phyloP scores from a whole-genome alignment of 2,113 vertebrate species.

The Actenoides hombroni region DNA sequence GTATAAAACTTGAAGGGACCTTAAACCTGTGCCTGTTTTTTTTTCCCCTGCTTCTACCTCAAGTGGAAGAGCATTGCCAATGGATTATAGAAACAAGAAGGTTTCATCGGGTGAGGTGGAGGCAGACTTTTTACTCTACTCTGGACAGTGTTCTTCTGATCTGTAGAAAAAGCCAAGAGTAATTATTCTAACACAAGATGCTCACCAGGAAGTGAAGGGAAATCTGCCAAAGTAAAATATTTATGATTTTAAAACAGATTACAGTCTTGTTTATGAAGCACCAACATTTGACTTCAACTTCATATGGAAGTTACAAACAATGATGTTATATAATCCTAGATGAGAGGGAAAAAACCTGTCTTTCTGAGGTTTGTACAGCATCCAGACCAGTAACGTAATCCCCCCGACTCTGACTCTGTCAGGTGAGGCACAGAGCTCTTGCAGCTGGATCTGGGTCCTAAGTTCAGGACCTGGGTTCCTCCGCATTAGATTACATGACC shows the following conservation, averaged over 20 bases:
- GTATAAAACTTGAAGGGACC: background rate
- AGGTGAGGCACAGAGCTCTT: background rate
- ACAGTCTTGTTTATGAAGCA: background rate
- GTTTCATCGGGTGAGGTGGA: background rate
- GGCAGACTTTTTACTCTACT: background rate
- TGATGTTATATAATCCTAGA: background rate
- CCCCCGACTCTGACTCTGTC: background rate
- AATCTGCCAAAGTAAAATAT: background rate
- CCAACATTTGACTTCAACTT: background rate
- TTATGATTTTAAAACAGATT: background rate
- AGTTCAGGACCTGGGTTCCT: background rate
- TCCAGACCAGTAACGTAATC: background rate
- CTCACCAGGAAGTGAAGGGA: background rate
- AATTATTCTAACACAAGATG: background rate
- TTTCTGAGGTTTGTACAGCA: background rate
- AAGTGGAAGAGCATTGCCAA: background rate
- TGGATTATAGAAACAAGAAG: background rate
- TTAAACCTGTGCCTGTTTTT: background rate
- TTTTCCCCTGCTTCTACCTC: background rate
- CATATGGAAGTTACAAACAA: background rate
- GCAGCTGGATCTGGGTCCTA: background rate
- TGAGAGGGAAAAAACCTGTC: background rate
- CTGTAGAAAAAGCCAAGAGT: background rate
- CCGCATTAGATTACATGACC: background rate
- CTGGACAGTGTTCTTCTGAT: background rate